Conservation (phyloP, 2,888 invertebrate species). For the Pterostichus niger region DNA sequence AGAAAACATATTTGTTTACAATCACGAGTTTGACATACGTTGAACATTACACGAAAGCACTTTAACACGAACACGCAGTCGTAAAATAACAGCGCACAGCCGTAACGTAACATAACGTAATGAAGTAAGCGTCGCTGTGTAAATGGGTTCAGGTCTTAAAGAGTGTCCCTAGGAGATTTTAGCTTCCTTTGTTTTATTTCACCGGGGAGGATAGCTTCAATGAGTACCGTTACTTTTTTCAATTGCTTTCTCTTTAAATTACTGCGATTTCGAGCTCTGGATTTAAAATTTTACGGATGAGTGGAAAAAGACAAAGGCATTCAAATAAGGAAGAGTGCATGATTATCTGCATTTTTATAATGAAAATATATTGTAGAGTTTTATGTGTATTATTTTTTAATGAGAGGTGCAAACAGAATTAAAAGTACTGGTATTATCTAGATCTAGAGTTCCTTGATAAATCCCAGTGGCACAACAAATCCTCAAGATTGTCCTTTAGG, state of each 20-base stretch:
- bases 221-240: constrained; percentile 47
- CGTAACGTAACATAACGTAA: constrained; percentile 15
- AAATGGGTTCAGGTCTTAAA: constrained; percentile 12
- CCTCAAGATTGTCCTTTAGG: too few relatives aligned
- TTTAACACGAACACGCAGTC: background rate
- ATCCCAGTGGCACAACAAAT: too few relatives aligned
- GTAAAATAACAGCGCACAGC: background rate
- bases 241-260: constrained; percentile 50
- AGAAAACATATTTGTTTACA: too few relatives aligned
- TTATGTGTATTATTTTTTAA: background rate
- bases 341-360: constrained; percentile 39
- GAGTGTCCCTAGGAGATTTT: background rate
- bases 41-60: background rate
- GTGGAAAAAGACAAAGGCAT: constrained; percentile 33
- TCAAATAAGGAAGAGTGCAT: constrained; percentile 1
- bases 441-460: too few relatives aligned
- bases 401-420: too few relatives aligned
- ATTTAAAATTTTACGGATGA: constrained; percentile 32
- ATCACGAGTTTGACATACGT: too few relatives aligned
- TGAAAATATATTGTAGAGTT: constrained; percentile 38
- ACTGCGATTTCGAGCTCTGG: constrained; percentile 30
- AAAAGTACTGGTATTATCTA: too few relatives aligned
- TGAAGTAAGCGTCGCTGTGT: background rate
- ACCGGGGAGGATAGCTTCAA: constrained; percentile 5
- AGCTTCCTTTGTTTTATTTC: constrained; percentile 40